Base-by-base conservation (phyloP, 2,797 vertebrate genomes). In the Pyrocephalus nanus region DNA sequence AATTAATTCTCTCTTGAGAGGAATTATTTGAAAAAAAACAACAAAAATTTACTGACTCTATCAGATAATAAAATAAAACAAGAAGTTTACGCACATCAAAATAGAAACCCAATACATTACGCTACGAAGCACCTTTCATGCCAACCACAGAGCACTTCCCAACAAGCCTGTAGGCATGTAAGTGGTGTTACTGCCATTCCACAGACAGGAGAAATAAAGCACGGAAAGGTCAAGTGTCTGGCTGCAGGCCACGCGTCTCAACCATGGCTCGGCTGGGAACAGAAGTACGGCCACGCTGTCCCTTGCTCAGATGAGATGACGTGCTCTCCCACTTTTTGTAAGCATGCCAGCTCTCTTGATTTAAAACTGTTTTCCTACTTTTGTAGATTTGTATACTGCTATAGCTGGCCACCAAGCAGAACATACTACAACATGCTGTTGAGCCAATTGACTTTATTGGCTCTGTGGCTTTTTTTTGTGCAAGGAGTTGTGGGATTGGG, bases 211-310 rank as follows among this genome's bases (percentile, higher is more conserved):
- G 67, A 75, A 90, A 70, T 29, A 61, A 77, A 88, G 67, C 77
- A 88, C 0, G 0, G 74, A 96, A 96, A 96, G 96, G 96, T 96
- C 95, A 96, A 90, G 71, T 47, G 71, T 51, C 88, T 90, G 86
- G 51, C 94, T 90, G 81, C 67, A 60, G 88, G 93, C 90, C 77
- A 65, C 1, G 0, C 0, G 8, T 62, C 81, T 61, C 48, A 23
- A 10, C 32, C 7, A 11, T 3, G 32, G 32, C 71, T 36, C 7
- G 9, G 85, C 36, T 4, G 0, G 20, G 38, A 75, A 79, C 36
- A 67, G 38, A 23, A 22, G n/a, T 0, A 45, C 0, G 26, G 57
- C 57, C 25, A 32, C 30, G 38, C 64, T 75, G 45, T n/a, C 77
- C 67, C 77, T 82, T 26, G 57, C 57, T 85, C 88, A 62, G 80